phyloP scores from a whole-genome alignment of 2,797 vertebrate species.

The Ficedula albicollis region DNA sequence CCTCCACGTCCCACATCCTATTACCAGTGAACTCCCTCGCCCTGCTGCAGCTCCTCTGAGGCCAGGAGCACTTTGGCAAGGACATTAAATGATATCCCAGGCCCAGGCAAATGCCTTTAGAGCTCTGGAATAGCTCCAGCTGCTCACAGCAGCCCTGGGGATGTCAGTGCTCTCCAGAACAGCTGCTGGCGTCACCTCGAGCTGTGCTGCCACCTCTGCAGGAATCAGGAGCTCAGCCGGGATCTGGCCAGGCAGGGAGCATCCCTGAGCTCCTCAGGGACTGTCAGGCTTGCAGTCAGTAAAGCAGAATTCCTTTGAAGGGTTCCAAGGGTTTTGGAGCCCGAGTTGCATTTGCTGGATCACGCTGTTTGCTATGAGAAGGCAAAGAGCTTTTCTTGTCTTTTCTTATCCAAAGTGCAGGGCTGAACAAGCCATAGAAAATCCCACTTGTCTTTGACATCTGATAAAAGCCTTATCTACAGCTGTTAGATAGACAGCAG shows the following conservation, averaged over 20 bases:
- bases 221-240: background rate
- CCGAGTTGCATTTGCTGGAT: background rate
- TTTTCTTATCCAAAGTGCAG: background rate
- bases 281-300: background rate
- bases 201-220: background rate
- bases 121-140: background rate
- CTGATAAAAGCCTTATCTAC: background rate
- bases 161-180: background rate
- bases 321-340: background rate
- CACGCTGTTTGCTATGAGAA: background rate
- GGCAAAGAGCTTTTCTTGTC: background rate
- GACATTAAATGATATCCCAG: background rate
- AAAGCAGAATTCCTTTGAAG: background rate
- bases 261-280: background rate
- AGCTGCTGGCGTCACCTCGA: background rate
- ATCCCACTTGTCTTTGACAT: slow-evolving; percentile 42
- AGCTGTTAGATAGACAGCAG: background rate
- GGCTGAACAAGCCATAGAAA: background rate
- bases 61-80: background rate
- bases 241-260: background rate
- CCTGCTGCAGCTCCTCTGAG: background rate
- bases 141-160: background rate
- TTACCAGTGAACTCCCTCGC: background rate
- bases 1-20: background rate
- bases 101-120: background rate